phyloP scores from a whole-genome alignment of 1,140 invertebrate species.

The Procambarus clarkii region DNA sequence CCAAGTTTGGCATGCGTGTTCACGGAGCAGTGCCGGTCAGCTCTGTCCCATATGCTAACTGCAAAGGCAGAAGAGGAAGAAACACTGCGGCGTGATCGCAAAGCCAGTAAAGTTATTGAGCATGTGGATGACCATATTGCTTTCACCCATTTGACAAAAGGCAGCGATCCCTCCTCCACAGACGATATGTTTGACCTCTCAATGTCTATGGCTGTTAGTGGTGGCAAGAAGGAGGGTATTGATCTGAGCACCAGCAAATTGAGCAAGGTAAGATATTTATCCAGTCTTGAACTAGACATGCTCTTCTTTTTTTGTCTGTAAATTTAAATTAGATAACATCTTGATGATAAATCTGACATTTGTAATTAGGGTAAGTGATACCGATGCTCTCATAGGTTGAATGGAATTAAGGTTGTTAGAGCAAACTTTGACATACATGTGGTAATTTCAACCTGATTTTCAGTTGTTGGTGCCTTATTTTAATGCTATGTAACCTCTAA shows the following conservation, averaged over 20 bases:
- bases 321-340: no score
- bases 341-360: no score
- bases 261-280: constrained; percentile 79
- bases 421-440: no score
- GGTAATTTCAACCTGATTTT: no score
- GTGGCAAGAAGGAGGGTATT: constrained; percentile 80
- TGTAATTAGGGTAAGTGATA: no score
- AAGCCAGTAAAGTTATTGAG: constrained; percentile 72
- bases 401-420: no score
- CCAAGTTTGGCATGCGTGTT: constrained; percentile 86
- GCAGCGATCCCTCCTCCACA: constrained; percentile 81
- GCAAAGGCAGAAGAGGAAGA: constrained; percentile 87
- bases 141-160: constrained; percentile 88
- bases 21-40: constrained; percentile 85
- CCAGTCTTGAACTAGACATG: no score
- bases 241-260: constrained; percentile 81
- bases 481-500: no score
- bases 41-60: constrained; percentile 89
- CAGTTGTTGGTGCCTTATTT: no score
- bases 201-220: constrained; percentile 91
- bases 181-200: constrained; percentile 97
- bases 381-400: no score
- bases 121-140: constrained; percentile 92
- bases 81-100: constrained; percentile 78
- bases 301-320: no score